Base-by-base conservation (phyloP, 2,797 vertebrate species). In the Danio jaintianensis region DNA sequence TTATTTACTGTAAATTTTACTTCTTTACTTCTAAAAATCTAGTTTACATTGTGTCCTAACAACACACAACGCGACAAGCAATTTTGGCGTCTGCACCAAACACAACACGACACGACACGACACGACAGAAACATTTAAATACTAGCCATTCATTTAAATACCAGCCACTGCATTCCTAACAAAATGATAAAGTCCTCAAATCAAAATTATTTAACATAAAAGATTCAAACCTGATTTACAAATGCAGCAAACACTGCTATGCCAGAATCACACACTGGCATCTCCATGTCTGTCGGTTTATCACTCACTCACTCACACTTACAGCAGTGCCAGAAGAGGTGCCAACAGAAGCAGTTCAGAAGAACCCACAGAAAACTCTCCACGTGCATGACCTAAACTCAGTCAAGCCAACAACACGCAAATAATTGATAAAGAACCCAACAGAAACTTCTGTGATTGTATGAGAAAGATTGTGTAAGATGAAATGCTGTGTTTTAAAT, bases 261-360 rank as follows among this genome's bases (percentile, higher is more conserved):
- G 45, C 20, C 4, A 82, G 53, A 91, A 81, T 92, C 50, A 67
- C 62, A 56, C 2, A 0, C 40, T 77, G 62, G 75, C 40, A 45
- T 56, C 62, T 13, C 50, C 13, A 47, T 56, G 18, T 42, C 52
- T 45, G 6, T 64, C 62, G 67, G 62, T 36, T 18, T 77, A 77
- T 29, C 29, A 29, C 29, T 77, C 75, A 67, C 62, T 72, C 18
- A 42, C 53, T 77, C 62, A 77, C 74, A 63, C 47, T 64, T 18
- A 64, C 40, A 67, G 62, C 62, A 18, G 50, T 55, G 50, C 15
- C 6, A 61, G 6, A 72, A 72, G 52, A 45, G 22, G 11, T 67
- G 76, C 62, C 38, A 68, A 55, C 1, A 52, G 18, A 50, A 68
- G 68, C 52, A 50, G 29, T 55, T 59, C 18, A 75, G 47, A 75